Conservation (phyloP, 2,888 invertebrate genomes). For the Hirtodrosophila duncani region DNA sequence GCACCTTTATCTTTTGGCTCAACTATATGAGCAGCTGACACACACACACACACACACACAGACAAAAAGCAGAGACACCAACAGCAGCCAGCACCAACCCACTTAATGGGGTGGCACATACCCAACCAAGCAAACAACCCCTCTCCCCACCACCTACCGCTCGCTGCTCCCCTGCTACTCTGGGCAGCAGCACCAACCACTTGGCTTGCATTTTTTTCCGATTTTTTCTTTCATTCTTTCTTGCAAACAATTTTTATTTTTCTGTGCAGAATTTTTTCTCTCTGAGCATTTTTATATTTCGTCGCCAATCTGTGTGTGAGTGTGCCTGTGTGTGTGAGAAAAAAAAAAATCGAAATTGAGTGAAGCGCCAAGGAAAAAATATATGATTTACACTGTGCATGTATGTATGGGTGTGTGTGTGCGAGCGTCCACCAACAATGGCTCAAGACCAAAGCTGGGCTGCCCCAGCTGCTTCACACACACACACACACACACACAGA, state of each 20-base stretch:
- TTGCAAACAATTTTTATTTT: constrained; percentile 74
- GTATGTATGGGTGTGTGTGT: constrained; percentile 30
- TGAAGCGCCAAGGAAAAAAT: constrained; percentile 68
- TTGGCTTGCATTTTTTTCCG: constrained; percentile 74
- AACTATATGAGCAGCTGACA: constrained; percentile 74
- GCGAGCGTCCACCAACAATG: constrained; percentile 61
- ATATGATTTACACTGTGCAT: constrained; percentile 30
- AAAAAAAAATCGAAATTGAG: constrained; percentile 64
- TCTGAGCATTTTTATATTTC: constrained; percentile 53
- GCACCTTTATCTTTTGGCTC: constrained; percentile 72
- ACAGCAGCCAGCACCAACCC: constrained; percentile 28
- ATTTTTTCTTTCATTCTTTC: constrained; percentile 73
- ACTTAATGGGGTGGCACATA: constrained; percentile 36
- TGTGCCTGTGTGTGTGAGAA: constrained; percentile 29
- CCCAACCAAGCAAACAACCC: constrained; percentile 9
- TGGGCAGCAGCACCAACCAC: constrained; percentile 57
- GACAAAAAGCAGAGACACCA: constrained; percentile 10
- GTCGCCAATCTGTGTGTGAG: constrained; percentile 54
- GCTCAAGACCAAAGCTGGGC: no score
- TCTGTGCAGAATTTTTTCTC: constrained; percentile 72
- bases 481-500: constrained; percentile 21
- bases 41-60: constrained; percentile 58
- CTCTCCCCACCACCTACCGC: not conserved
- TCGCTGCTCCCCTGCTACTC: constrained; percentile 16
- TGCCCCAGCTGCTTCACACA: constrained; percentile 38